These are phyloP conservation scores for Huso huso DNA, from an alignment of 2,797 vertebrate species.

Conservation along the genomic window DNA sequence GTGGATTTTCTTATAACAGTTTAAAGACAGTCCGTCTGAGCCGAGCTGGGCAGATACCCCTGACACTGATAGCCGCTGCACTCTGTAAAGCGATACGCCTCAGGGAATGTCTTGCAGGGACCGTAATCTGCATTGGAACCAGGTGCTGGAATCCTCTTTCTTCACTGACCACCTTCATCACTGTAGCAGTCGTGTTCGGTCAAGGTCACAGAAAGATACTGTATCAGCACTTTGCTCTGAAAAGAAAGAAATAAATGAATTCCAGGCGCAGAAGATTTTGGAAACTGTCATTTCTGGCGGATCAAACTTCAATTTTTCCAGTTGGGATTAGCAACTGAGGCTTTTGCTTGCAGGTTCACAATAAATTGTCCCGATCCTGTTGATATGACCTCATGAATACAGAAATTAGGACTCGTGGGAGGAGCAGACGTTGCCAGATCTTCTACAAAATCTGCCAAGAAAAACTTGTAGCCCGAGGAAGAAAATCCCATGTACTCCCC, in stretches of 20 bases:
- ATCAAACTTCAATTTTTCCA: conserved; percentile 45
- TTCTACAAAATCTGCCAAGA: conserved; percentile 11
- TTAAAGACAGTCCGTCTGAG: neutral
- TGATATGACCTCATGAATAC: conserved; percentile 34
- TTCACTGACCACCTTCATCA: no score
- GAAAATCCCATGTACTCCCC: no score
- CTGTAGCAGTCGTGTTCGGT: no score
- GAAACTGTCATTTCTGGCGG: no score
- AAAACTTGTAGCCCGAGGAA: conserved; percentile 16
- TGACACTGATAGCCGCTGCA: neutral
- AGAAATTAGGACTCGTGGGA: conserved; percentile 19
- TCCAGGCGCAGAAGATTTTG: no score
- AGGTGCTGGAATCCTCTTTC: conserved; percentile 12
- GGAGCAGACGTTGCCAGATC: conserved; percentile 17
- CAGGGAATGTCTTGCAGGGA: neutral
- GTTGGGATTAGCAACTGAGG: neutral
- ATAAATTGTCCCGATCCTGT: conserved; percentile 43
- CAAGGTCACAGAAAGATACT: no score
- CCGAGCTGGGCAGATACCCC: neutral
- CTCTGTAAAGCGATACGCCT: neutral
- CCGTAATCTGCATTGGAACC: conserved; percentile 20
- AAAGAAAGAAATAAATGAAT: no score
- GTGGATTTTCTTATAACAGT: conserved; percentile 1
- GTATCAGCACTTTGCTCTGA: no score
- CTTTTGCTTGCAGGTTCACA: conserved; percentile 22